Evolutionary conservation across 2,797 vertebrate species (phyloP), one percentile per base, ranked within the genome.

Genomic region (Aphelocoma californica): DNA sequence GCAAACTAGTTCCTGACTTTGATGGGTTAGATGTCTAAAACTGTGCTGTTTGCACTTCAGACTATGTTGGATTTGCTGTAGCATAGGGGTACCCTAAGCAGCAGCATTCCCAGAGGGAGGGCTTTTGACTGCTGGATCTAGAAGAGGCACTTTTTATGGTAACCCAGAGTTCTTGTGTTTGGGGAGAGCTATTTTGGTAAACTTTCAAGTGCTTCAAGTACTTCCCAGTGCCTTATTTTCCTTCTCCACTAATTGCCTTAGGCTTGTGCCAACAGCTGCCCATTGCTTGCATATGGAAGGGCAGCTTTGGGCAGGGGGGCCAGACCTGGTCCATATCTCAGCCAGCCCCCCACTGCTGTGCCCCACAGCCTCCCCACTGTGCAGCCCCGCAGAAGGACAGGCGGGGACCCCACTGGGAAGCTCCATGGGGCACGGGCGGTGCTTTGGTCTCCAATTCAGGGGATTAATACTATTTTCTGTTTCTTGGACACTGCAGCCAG

Each of bases 381-480:
- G n/a, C 57, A 62, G 73, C 70, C 64, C 77, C 0, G 5, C 61
- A 36, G 50, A 61, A 50, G 50, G 78, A 28, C 0, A 0, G 81
- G 60, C 84, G 51, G 83, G 25, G 57, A 80, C 67, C 61, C 81
- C 64, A 48, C 79, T 72, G 94, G 60, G 92, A 67, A 87, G 53
- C 88, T 89, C 91, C 53, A 5, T 1, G 34, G 80, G 51, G 66
- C 53, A 14, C 48, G 8, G 80, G 70, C 82, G 7, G 82, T 20
- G 12, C 89, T 92, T 93, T 92, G 80, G 82, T 92, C 79, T 86
- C 73, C 73, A 65, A 23, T 95, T 95, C 77, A 90, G 88, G 85
- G 96, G 83, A 93, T 95, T 94, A 96, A 78, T 67, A 70, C 88
- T 24, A 54, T 88, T 94, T 94, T 86, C 83, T 95, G 78, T 90